Base-by-base conservation (phyloP, 2,113 vertebrate species). In the Kryptolebias marmoratus region DNA sequence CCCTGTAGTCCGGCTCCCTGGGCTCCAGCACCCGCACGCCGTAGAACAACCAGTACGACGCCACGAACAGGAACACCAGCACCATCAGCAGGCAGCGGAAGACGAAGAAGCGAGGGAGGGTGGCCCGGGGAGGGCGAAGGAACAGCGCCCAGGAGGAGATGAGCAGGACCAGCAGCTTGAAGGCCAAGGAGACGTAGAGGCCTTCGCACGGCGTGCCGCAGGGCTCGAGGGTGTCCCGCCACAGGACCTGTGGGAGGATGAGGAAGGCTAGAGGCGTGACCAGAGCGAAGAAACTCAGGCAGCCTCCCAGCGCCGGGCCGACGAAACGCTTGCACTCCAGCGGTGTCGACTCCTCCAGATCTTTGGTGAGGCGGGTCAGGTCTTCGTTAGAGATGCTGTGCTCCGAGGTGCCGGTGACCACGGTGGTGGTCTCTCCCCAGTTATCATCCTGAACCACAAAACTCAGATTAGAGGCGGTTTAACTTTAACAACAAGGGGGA, bases 351-450 rank as follows among this genome's bases (percentile, higher is more conserved):
- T 98, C 97, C 89, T 97, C 96, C 93, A 97, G 89, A 81, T 98
- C 97, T 93, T 97, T 96, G 91, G 96, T 79, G 80, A 97, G 93
- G 61, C 95, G 95, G 0, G 94, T 96, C 87, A 98, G 91, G 93
- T 98, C 97, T 90, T 98, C 97, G 0, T 97, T 96, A 0, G 97
- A 98, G 89, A 97, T 93, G 91, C 97, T 98, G 94, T 96, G 96
- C 71, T 97, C 97, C 0, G 97, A 98, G 0, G 97, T 97, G 55
- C 96, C 96, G 0, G 96, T 98, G 70, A 97, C 95, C 2, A 97
- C 96, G 0, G 97, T 98, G 27, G 96, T 97, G 11, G 96, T 97
- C 85, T 97, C 97, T 0, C 96, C 97, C 96, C 97, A 98, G 94
- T 97, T 97, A 85, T 97, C 96, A 0, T 97, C 97, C 97, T 98